Percentiles rank a stretch among this genome's conserved stretches.
Evolutionary conservation across 2,888 invertebrate species (phyloP).

Genomic region (Pardosa pseudoannulata): DNA sequence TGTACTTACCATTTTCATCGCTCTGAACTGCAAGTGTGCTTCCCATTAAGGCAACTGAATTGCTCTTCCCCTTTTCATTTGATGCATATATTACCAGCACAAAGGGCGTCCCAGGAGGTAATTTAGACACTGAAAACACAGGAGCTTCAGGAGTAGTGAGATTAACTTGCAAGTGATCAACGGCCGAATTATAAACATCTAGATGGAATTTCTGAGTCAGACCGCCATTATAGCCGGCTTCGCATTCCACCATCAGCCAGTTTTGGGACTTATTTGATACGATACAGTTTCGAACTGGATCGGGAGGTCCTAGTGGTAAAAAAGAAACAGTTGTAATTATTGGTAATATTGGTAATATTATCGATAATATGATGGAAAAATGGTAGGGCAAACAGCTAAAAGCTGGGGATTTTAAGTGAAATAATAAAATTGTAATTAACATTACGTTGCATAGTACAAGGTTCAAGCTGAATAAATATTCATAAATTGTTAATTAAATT

Average conservation of each 20-base stretch:
- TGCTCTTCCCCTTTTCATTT: slow-evolving; percentile 90
- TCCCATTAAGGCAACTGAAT: slow-evolving; percentile 87
- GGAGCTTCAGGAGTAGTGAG: slow-evolving; percentile 83
- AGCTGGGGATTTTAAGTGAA: too few relatives aligned
- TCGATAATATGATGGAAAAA: too few relatives aligned
- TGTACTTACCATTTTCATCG: slow-evolving; percentile 39
- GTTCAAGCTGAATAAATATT: too few relatives aligned
- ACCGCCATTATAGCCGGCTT: slow-evolving; percentile 93
- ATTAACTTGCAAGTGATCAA: slow-evolving; percentile 85
- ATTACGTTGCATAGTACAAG: too few relatives aligned
- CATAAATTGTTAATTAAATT: too few relatives aligned
- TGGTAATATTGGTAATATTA: too few relatives aligned
- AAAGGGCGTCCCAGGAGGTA: slow-evolving; percentile 87
- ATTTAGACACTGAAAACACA: slow-evolving; percentile 84
- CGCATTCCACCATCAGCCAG: slow-evolving; percentile 88
- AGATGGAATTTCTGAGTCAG: slow-evolving; percentile 89
- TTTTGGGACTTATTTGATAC: slow-evolving; percentile 90
- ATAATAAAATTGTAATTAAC: too few relatives aligned
- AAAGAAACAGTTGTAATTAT: too few relatives aligned
- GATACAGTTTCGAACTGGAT: slow-evolving; percentile 93
- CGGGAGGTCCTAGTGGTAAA: slow-evolving; percentile 92
- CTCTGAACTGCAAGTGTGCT: slow-evolving; percentile 80
- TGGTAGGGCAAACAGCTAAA: too few relatives aligned
- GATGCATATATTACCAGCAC: slow-evolving; percentile 87
- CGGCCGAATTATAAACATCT: slow-evolving; percentile 83